These are phyloP conservation scores for Porites evermanni DNA, from an alignment of 92 coral and sea anemone species.

Conservation along the genomic window DNA sequence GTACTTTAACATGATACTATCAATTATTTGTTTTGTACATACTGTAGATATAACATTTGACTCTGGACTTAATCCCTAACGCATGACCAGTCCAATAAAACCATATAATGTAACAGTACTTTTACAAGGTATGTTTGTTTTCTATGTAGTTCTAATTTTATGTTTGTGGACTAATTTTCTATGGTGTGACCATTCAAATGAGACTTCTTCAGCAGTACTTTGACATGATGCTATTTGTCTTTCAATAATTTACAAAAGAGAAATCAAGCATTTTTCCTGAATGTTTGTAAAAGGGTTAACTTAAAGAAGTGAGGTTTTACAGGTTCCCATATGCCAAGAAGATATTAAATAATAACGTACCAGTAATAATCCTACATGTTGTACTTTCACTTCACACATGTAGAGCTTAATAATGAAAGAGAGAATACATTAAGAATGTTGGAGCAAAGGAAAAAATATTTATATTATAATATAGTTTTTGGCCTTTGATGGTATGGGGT, in stretches of 20 bases:
- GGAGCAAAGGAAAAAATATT: background rate
- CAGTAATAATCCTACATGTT: background rate
- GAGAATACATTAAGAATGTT: background rate
- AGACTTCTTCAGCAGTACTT: background rate
- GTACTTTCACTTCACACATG: background rate
- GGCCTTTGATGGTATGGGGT: background rate
- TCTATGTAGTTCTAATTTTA: too few relatives aligned
- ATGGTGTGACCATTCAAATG: background rate
- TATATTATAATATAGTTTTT: background rate
- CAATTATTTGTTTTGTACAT: too few relatives aligned
- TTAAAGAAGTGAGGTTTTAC: background rate
- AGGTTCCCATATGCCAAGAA: background rate
- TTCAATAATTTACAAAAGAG: background rate
- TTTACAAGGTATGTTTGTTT: too few relatives aligned
- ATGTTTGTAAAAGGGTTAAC: background rate
- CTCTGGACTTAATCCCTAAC: too few relatives aligned
- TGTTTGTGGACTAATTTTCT: background rate
- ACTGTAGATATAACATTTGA: too few relatives aligned
- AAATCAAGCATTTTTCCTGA: too few relatives aligned
- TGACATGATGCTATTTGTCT: too few relatives aligned
- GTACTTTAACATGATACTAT: too few relatives aligned
- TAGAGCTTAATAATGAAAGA: background rate
- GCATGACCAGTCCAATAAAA: too few relatives aligned
- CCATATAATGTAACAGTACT: too few relatives aligned
- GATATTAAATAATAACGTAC: background rate